Conservation (phyloP, 30 jellyfish, hydroid and myxozoan genomes). For the Pelagia noctiluca region DNA sequence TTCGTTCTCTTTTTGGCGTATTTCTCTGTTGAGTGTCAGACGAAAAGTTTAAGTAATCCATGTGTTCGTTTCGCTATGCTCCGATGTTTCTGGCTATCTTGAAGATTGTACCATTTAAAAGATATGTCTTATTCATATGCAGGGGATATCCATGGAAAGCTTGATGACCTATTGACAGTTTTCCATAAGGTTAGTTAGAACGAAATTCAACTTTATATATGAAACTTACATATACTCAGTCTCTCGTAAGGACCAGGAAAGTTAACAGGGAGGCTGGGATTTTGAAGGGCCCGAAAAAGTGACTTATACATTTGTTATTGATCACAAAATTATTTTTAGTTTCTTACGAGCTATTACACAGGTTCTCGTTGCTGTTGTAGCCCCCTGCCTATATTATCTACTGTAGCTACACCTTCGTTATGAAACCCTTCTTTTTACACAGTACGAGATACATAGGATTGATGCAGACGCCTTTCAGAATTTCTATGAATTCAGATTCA, state of each 20-base stretch:
- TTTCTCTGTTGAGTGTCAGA: too few species aligned
- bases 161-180: constrained; percentile 71
- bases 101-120: background rate
- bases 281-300: background rate
- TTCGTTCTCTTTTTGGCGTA: too few species aligned
- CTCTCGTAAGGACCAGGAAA: background rate
- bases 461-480: too few species aligned
- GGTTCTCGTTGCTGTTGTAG: background rate
- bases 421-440: too few species aligned
- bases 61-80: too few species aligned
- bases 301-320: background rate
- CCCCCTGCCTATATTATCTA: too few species aligned
- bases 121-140: background rate
- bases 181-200: constrained; percentile 69
- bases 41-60: too few species aligned
- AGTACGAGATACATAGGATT: too few species aligned
- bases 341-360: background rate
- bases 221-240: background rate
- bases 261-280: background rate
- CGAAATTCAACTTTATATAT: background rate
- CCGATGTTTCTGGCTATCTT: background rate
- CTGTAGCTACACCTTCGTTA: too few species aligned
- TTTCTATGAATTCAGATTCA: too few species aligned
- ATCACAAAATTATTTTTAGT: background rate
- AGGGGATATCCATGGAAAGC: constrained; percentile 87